Evolutionary conservation across 1,140 invertebrate species (phyloP), one percentile per base, ranked within the genome.

Genomic region (Drosophila fuyamai): DNA sequence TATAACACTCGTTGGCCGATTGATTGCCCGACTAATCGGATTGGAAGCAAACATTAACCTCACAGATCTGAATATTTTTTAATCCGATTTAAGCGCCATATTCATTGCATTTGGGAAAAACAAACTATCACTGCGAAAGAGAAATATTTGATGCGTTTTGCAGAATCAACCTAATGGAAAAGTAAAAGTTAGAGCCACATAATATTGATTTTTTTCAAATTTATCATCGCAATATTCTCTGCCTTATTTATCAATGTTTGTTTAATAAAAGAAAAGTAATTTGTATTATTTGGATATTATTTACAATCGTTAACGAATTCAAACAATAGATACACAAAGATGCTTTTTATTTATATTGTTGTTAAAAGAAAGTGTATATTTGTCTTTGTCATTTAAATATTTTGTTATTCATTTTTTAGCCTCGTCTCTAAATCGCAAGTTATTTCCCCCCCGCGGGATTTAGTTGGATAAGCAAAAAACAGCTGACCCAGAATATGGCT

Each of bases 1-100:
- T 76, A 59, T 76, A 76, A 75, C 48, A 76, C 23, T 53, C 38
- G 54, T 41, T 13, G 23, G 44, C 7, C 12, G 18, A 29, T 43
- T 43, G 38, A 44, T 53, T 46, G 16, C 18, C 18, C 13, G 14
- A 12, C n/a, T 67, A 43, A 67, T 38, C 44, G 46, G 61, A 38
- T 68, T 36, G 13, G 32, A 14, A 29, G 36, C 38, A 47, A 40
- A 32, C 53, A 44, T 46, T 29, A 61, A 44, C n/a, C 18, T n/a
- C 18, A 41, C 55, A 61, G 18, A 65, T 65, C 29, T 61, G 61
- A 46, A 63, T 63, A 36, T 41, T 35, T 16, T 13, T n/a, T 29
- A 29, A 62, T 2, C 16, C 16, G 55, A 60, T 35, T 41, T 23
- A 3, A 5, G 35, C n/a, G 18, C 8, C 10, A 3, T 29, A 29